phyloP scores from a whole-genome alignment of 2,888 invertebrate genomes.

The Xestia ashworthii region DNA sequence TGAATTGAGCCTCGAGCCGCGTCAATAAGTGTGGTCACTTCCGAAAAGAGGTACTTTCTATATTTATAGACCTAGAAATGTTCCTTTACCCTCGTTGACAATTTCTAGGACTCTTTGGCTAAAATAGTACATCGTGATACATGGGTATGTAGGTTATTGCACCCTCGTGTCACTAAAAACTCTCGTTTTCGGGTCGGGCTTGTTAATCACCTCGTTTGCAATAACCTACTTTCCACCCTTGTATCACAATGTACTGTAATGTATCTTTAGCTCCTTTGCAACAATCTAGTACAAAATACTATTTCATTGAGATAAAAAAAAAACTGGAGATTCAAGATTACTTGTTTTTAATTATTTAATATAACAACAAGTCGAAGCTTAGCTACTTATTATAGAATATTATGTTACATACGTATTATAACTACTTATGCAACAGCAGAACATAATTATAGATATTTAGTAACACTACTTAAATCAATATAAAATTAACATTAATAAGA shows the following conservation, averaged over 20 bases:
- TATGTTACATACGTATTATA: background rate
- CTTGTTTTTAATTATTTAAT: background rate
- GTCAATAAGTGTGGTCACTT: background rate
- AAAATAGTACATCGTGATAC: too few species aligned
- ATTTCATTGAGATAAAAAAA: background rate
- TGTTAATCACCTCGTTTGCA: too few species aligned
- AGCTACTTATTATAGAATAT: background rate
- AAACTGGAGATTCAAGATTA: slow-evolving; percentile 14
- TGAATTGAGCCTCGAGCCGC: background rate
- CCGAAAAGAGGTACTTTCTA: background rate
- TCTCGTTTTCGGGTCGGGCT: too few species aligned
- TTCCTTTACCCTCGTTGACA: too few species aligned
- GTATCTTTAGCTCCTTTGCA: background rate
- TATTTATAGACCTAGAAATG: background rate
- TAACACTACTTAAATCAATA: background rate
- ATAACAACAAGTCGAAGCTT: background rate
- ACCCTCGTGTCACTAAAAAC: too few species aligned
- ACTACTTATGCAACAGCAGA: background rate
- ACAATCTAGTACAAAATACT: background rate
- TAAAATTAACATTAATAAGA: background rate
- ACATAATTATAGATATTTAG: background rate
- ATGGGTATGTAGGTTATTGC: too few species aligned
- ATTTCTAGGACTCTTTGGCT: too few species aligned
- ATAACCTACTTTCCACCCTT: too few species aligned
- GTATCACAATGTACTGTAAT: too few species aligned